A percentile compares a stretch with the other conserved stretches of the same genome.
Evolutionary conservation across 2,113 vertebrate genomes (phyloP).

Genomic region (Leucopternis melanops): DNA sequence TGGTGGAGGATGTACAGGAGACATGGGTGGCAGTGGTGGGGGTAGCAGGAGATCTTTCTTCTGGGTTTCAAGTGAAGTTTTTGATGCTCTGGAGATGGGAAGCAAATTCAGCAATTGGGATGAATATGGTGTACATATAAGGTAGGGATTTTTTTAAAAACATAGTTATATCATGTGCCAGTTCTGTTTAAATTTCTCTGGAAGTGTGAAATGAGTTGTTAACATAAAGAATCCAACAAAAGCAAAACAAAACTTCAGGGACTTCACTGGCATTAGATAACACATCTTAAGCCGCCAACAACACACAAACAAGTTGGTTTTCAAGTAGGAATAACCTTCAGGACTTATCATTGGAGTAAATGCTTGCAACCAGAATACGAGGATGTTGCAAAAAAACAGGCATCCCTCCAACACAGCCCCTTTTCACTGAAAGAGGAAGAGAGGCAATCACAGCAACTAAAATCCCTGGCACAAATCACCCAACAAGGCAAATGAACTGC

Average conservation of each 20-base stretch:
- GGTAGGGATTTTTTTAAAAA: background rate
- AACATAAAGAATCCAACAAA: background rate
- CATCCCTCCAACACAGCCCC: background rate
- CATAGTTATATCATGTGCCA: background rate
- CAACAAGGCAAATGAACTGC: background rate
- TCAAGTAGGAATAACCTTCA: background rate
- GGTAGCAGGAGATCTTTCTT: slow-evolving; percentile 61
- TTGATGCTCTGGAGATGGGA: slow-evolving; percentile 61
- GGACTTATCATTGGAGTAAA: background rate
- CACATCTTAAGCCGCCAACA: background rate
- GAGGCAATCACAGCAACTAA: background rate
- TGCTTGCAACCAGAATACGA: background rate
- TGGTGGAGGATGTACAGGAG: slow-evolving; percentile 28
- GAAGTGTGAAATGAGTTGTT: background rate
- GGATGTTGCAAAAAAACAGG: background rate
- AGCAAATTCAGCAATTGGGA: background rate
- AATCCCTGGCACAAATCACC: background rate
- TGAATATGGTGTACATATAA: background rate
- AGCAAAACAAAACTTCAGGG: background rate
- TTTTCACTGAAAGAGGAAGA: background rate
- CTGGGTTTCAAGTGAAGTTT: slow-evolving; percentile 57
- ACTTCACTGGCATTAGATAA: background rate
- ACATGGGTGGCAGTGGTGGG: background rate
- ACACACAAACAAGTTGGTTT: background rate
- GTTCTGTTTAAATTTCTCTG: background rate